Conservation (phyloP, 2,113 vertebrate genomes). For the Fregetta grallaria region DNA sequence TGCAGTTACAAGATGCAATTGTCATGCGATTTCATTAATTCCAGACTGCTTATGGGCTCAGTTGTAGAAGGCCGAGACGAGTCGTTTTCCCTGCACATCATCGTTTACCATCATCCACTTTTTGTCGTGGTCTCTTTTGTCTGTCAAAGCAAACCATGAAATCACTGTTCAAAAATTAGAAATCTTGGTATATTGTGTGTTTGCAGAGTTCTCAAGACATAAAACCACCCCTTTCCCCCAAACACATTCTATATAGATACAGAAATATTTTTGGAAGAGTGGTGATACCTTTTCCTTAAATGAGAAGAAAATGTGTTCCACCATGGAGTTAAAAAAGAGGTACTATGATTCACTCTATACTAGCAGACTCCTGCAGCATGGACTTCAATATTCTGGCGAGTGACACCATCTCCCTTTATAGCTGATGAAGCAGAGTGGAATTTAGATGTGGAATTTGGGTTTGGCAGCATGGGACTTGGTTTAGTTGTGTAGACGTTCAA, state of each 20-base stretch:
- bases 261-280: not conserved
- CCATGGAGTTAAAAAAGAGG: not conserved
- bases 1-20: not conserved
- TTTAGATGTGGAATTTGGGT: not conserved
- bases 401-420: not conserved
- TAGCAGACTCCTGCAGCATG: not conserved
- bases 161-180: not conserved
- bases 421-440: not conserved
- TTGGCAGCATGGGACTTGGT: not conserved
- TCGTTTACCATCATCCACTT: not conserved
- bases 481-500: not conserved
- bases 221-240: not conserved
- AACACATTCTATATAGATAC: not conserved
- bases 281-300: not conserved
- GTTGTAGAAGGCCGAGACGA: not conserved
- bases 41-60: not conserved
- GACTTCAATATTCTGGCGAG: not conserved
- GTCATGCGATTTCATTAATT: not conserved
- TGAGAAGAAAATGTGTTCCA: not conserved
- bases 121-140: rapidly evolving
- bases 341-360: not conserved
- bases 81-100: not conserved
- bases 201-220: not conserved
- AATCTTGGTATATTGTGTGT: not conserved
- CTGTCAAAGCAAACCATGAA: not conserved